phyloP scores from a whole-genome alignment of 2,797 vertebrate genomes.

The Tapirus indicus region DNA sequence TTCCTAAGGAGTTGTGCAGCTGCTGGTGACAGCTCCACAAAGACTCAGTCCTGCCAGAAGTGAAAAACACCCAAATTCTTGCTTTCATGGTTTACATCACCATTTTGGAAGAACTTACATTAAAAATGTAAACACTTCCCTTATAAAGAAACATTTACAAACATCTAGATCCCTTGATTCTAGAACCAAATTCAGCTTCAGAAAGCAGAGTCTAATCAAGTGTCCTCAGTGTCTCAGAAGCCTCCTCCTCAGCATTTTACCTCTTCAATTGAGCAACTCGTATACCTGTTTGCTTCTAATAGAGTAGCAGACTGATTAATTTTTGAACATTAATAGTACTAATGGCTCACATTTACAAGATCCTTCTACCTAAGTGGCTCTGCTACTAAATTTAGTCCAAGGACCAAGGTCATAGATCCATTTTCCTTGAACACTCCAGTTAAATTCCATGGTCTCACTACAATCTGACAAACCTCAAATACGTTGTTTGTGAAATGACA shows the following conservation, averaged over 20 bases:
- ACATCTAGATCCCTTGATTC: background rate
- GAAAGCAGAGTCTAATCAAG: background rate
- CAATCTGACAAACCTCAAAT: conserved; percentile 46
- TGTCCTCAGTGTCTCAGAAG: background rate
- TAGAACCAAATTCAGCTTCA: background rate
- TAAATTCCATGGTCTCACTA: conserved; percentile 22
- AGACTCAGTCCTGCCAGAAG: background rate
- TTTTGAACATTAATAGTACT: conserved; percentile 19
- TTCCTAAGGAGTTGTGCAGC: background rate
- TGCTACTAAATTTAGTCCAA: conserved; percentile 10
- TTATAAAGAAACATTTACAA: background rate
- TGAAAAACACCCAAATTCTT: background rate
- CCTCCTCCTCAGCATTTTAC: background rate
- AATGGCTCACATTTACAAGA: background rate
- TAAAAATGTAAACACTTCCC: background rate
- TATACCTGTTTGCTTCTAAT: background rate
- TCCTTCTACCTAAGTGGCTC: background rate
- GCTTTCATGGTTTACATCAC: background rate
- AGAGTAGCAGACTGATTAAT: background rate
- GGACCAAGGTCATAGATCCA: background rate
- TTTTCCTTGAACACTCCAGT: background rate
- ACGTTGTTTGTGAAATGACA: background rate
- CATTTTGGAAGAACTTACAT: background rate
- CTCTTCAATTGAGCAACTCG: background rate
- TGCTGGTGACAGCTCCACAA: background rate